These are phyloP conservation scores for Mesorhabditis belari DNA, from an alignment of 2,888 invertebrate genomes.

Conservation along the genomic window DNA sequence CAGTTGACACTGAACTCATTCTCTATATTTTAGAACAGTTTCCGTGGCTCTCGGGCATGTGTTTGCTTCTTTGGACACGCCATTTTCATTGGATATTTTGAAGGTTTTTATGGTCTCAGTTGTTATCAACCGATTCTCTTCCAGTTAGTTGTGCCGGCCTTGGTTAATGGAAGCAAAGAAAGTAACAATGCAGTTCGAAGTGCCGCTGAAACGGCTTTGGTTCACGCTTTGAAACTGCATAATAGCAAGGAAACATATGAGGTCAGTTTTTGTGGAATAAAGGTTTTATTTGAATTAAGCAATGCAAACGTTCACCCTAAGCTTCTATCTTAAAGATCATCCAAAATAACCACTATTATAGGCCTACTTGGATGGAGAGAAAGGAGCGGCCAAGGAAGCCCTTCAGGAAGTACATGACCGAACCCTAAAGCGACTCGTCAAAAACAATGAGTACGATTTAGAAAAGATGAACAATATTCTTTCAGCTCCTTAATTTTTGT, in stretches of 20 bases:
- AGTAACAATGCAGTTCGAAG: conserved; percentile 90
- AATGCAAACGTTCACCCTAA: too few relatives aligned
- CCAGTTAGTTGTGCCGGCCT: conserved; percentile 65
- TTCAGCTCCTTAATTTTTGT: conserved; percentile 10
- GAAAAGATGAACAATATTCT: conserved; percentile 25
- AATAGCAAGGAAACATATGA: conserved; percentile 58
- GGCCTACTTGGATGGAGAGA: conserved; percentile 13
- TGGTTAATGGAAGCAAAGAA: conserved; percentile 96
- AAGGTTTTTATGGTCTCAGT: conserved; percentile 11
- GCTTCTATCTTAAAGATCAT: background rate
- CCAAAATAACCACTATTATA: conserved; percentile 2
- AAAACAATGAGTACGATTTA: conserved; percentile 21
- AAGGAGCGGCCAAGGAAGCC: conserved; percentile 17
- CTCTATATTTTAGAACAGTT: too few relatives aligned
- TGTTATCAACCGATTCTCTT: conserved; percentile 61
- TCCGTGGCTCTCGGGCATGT: conserved; percentile 23
- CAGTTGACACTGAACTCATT: too few relatives aligned
- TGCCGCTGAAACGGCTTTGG: conserved; percentile 83
- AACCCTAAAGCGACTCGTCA: conserved; percentile 18
- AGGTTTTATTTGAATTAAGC: background rate
- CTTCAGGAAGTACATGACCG: conserved; percentile 20
- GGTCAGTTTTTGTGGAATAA: conserved; percentile 8
- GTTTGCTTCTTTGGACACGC: conserved; percentile 2
- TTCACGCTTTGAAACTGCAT: conserved; percentile 74
- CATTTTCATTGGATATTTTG: conserved; percentile 19